Conservation (phyloP, 2,113 vertebrate species). For the Ariopsis seemanni region DNA sequence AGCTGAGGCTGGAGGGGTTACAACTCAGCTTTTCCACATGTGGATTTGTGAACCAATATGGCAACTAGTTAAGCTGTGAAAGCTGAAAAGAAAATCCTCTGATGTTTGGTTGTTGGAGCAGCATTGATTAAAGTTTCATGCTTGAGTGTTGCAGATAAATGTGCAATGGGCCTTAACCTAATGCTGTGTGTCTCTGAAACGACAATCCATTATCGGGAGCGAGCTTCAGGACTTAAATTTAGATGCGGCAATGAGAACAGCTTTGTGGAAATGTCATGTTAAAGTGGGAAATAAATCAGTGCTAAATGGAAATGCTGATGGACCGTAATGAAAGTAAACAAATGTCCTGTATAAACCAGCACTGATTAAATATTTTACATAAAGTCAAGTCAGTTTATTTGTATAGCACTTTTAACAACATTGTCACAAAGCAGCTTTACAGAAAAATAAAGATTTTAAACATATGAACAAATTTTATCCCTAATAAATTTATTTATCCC, state of each 20-base stretch:
- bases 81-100: background rate
- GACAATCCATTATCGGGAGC: constrained; percentile 4
- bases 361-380: background rate
- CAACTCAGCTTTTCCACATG: background rate
- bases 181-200: background rate
- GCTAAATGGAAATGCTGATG: constrained; percentile 5
- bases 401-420: no score
- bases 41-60: background rate
- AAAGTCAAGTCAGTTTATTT: background rate
- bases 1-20: background rate
- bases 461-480: no score
- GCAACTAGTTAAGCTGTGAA: background rate
- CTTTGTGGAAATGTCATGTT: background rate
- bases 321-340: background rate
- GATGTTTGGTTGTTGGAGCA: background rate
- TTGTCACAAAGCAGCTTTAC: no score
- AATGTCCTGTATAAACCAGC: background rate
- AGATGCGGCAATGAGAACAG: background rate
- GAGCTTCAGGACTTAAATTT: constrained; percentile 11
- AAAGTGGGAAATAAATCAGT: constrained; percentile 14
- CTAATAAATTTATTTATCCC: no score
- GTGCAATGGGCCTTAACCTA: constrained; percentile 14
- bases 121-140: constrained; percentile 5
- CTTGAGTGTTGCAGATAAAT: constrained; percentile 13
- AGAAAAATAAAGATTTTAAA: no score